A percentile compares a stretch with the other conserved stretches of the same genome.
Evolutionary conservation across 2,113 vertebrate genomes (phyloP).

Genomic region (Galbula dea): DNA sequence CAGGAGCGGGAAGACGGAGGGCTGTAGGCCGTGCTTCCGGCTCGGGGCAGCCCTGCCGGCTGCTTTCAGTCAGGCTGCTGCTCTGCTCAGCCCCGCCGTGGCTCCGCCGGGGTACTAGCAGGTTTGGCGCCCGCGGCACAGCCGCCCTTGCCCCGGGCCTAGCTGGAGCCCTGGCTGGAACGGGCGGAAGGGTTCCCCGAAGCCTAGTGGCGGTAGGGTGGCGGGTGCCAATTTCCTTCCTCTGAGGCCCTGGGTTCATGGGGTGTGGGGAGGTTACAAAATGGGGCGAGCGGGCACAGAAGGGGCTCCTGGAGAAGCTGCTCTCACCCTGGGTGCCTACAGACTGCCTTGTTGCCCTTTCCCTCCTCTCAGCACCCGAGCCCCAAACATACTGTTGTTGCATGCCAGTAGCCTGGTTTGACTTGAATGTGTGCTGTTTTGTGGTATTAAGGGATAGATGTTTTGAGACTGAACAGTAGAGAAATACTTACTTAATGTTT

Average conservation of each 20-base stretch:
- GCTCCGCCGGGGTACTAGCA: not conserved
- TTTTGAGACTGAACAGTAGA: not conserved
- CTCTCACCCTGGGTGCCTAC: accelerated
- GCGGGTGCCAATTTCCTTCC: not conserved
- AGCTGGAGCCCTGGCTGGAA: not conserved
- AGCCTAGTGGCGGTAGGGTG: not conserved
- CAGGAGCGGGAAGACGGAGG: not conserved
- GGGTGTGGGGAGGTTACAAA: accelerated
- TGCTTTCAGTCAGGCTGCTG: not conserved
- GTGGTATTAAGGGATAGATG: accelerated
- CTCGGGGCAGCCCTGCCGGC: not conserved
- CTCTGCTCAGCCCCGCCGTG: not conserved
- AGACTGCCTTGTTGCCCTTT: not conserved
- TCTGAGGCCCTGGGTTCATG: not conserved
- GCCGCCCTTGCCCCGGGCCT: not conserved
- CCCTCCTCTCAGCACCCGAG: not conserved
- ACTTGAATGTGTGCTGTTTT: accelerated
- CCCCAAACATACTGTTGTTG: accelerated
- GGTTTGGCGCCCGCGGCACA: not conserved
- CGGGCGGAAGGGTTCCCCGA: not conserved
- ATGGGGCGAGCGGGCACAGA: not conserved
- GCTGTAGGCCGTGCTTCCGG: not conserved
- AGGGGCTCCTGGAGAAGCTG: not conserved
- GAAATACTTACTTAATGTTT: not conserved
- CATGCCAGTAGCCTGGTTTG: not conserved